Base-by-base conservation (phyloP, 2,888 invertebrate genomes). In the Ypsolopha sequella region DNA sequence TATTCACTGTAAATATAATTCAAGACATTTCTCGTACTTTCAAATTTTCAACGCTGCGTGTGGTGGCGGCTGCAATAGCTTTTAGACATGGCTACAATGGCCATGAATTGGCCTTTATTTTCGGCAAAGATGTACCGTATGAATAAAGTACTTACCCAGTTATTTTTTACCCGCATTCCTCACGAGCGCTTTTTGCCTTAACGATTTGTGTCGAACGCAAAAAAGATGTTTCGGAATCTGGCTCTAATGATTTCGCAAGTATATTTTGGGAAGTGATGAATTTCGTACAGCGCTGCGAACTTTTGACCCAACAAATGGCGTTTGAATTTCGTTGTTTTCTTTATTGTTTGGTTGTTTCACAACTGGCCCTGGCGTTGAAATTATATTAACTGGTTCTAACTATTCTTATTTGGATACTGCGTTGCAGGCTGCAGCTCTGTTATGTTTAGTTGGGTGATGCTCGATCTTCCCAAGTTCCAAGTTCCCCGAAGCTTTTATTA, bases 131-230 rank as follows among this genome's bases (percentile, higher is more conserved):
- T 51, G 51, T 51, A 51, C 47, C 51, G 46, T 51, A 53, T 44
- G 47, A 44, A 46, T 46, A 53, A 48, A 39, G 24, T 52, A 52
- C 41, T 43, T 48, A 48, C 43, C 41, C 13, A 68, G 63, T 61
- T 59, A 61, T 63, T 85, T 85, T 86, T 85, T 86, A 72, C 70
- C 65, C 73, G 78, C 72, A 86, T 85, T 84, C 85, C 79, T 57
- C 66, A 14, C 48, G 36, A 14, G 36, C 48, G 24, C 8, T 43
- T 51, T 51, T 51, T 51, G 35, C 36, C 13, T 9, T 36, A 36
- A 44, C 45, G 51, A 68, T 73, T 73, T 75, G 72, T 70, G 68
- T 63, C 63, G 58, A 52, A 59, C 64, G 74, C 76, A 80, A 84
- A 85, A 84, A 74, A 65, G 55, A 13, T 56, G 62, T 66, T 60